Evolutionary conservation across 2,113 vertebrate genomes (phyloP).

Genomic region (Solea senegalensis): DNA sequence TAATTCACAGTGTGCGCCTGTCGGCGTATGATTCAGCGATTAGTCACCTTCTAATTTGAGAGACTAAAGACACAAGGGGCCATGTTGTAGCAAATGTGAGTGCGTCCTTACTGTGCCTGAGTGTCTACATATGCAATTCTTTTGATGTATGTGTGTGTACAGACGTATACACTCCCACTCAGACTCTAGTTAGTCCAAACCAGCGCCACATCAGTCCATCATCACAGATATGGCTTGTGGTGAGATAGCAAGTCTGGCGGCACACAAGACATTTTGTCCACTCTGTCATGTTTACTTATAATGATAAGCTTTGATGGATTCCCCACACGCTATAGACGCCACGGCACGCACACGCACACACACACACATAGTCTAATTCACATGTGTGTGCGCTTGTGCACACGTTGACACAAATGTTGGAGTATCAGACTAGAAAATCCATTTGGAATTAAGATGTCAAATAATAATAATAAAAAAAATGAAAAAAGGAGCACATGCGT

Average conservation of each 20-base stretch:
- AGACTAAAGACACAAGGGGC: conserved; percentile 36
- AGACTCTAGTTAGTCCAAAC: conserved; percentile 69
- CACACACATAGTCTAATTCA: conserved; percentile 20
- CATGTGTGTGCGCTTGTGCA: conserved; percentile 18
- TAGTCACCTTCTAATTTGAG: conserved; percentile 53
- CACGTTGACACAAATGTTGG: conserved; percentile 3
- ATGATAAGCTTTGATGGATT: conserved; percentile 83
- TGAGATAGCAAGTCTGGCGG: conserved; percentile 77
- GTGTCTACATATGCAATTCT: conserved; percentile 42
- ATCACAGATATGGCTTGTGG: conserved; percentile 77
- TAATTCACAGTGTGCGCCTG: background rate
- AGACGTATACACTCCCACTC: conserved; percentile 47
- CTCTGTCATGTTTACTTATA: conserved; percentile 82
- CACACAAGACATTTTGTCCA: conserved; percentile 82
- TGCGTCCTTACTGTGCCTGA: conserved; percentile 46
- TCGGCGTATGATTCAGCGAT: conserved; percentile 54
- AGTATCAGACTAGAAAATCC: background rate
- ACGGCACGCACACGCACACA: conserved; percentile 18
- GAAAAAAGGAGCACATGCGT: background rate
- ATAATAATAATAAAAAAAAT: background rate
- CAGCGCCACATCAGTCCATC: conserved; percentile 80
- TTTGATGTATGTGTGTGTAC: conserved; percentile 52
- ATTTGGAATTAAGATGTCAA: background rate
- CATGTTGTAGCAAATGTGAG: conserved; percentile 48
- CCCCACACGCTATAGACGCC: conserved; percentile 66